These are phyloP conservation scores for Hylyphantes graminicola DNA, from an alignment of 1,140 invertebrate species.

Conservation along the genomic window DNA sequence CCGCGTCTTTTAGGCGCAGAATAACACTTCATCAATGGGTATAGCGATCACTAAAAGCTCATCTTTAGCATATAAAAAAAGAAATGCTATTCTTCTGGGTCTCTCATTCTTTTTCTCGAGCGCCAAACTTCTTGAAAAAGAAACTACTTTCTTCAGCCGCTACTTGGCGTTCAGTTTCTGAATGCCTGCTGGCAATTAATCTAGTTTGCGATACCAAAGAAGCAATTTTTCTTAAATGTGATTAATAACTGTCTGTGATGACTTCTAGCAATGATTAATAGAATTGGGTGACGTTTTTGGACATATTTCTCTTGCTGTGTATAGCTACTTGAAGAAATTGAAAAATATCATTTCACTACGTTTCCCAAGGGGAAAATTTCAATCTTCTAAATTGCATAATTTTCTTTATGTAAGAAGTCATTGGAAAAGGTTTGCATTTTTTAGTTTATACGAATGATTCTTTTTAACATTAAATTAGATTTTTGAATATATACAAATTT, in stretches of 20 bases:
- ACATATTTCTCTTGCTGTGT: constrained; percentile 31
- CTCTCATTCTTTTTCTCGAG: no score
- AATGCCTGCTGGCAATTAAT: constrained; percentile 33
- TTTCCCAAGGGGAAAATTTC: background rate
- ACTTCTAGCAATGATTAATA: constrained; percentile 34
- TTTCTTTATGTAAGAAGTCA: background rate
- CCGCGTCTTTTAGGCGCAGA: no score
- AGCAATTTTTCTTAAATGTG: constrained; percentile 39
- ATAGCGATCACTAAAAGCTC: no score
- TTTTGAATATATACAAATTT: no score
- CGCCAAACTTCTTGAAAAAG: no score
- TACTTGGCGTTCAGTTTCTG: constrained; percentile 2
- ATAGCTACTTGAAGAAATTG: background rate
- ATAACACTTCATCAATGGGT: no score
- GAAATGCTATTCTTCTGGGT: no score
- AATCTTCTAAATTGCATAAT: background rate
- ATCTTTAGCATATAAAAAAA: no score
- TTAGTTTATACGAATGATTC: background rate
- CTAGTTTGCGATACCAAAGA: background rate
- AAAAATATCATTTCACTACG: background rate
- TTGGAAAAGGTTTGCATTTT: background rate
- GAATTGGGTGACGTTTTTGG: constrained; percentile 9
- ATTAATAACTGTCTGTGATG: constrained; percentile 48
- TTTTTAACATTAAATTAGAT: background rate
- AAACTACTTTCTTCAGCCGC: no score